These are phyloP conservation scores for Eupithecia insigniata DNA, from an alignment of 2,888 invertebrate genomes.

Conservation along the genomic window DNA sequence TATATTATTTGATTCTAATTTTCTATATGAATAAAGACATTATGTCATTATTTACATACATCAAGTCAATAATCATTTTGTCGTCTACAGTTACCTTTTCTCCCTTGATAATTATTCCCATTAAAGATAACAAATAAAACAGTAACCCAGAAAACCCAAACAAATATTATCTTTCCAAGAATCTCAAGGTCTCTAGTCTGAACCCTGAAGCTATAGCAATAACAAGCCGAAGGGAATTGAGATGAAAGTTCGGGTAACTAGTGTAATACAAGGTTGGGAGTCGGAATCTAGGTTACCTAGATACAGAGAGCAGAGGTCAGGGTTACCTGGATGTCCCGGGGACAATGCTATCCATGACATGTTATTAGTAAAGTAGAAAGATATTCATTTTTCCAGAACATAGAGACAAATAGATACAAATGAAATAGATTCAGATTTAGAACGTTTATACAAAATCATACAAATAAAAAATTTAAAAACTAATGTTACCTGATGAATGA, in stretches of 20 bases:
- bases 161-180: background rate
- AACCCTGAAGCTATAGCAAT: background rate
- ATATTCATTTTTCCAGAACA: too few relatives aligned
- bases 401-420: too few relatives aligned
- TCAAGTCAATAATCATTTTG: too few relatives aligned
- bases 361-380: too few relatives aligned
- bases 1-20: too few relatives aligned
- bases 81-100: too few relatives aligned
- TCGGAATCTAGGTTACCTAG: conserved; percentile 41
- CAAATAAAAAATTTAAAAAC: too few relatives aligned
- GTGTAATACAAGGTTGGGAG: conserved; percentile 16
- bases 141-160: background rate
- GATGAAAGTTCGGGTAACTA: conserved; percentile 3
- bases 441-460: too few relatives aligned
- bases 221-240: conserved; percentile 9
- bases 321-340: conserved; percentile 39
- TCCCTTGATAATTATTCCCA: background rate
- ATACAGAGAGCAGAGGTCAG: conserved; percentile 43
- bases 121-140: background rate
- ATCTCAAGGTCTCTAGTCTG: background rate
- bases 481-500: too few relatives aligned
- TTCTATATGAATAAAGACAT: too few relatives aligned
- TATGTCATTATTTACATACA: too few relatives aligned
- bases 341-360: background rate
- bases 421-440: too few relatives aligned